Base-by-base conservation (phyloP, 2,113 vertebrate genomes). In the Ictalurus punctatus region DNA sequence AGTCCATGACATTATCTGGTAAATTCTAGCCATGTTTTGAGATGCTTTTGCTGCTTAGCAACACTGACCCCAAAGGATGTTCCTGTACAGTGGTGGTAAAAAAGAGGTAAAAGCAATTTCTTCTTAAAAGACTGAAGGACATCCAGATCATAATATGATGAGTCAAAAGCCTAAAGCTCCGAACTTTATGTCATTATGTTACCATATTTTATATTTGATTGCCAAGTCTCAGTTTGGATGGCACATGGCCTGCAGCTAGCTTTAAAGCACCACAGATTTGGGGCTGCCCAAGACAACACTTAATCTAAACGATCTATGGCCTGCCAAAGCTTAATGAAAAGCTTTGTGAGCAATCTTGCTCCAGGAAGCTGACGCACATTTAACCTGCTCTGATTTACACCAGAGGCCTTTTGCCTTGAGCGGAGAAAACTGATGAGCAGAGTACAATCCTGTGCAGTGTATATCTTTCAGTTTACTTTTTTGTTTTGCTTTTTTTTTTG, bases 271-370 rank as follows among this genome's bases (percentile, higher is more conserved):
- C 14, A 83, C 13, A 6, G 58, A 63, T 40, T 63, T 83, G 81
- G 5, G 58, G 21, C 58, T 63, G 81, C 81, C 21, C 21, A 44
- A 63, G 81, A 63, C 34, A 63, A 63, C 81, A 83, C 58, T 83
- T 83, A 63, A 83, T 83, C 58, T 63, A 83, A 63, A 83, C 8
- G 23, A 83, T 83, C 34, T 40, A 83, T 63, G 21, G 34, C 80
- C 14, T 83, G 79, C 79, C 79, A 58, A 58, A 23, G 54, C 80
- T 59, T 82, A 82, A 82, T 82, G 81, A 63, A 83, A 40, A 83
- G 58, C 81, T 83, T 83, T 83, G 81, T 63, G 81, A 83, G 81
- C 81, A 44, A 63, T 63, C 58, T 83, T 83, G 58, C 81, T 83
- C 34, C 17, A 63, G 34, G 13, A 83, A 63, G 81, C 81, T 83